These are phyloP conservation scores for Synodontis membranacea DNA, from an alignment of 2,113 vertebrate genomes.

Conservation along the genomic window DNA sequence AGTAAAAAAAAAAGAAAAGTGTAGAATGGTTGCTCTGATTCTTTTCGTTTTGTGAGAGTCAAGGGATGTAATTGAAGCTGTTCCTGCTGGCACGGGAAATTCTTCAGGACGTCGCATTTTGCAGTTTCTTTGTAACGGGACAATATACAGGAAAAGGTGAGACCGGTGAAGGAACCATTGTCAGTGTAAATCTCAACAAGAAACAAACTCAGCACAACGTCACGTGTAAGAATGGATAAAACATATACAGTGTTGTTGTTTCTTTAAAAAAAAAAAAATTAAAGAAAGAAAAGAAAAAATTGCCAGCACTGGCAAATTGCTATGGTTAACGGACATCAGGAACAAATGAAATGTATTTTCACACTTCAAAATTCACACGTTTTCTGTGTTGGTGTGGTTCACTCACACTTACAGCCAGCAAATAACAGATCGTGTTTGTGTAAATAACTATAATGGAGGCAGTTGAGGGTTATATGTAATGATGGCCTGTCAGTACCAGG, in stretches of 20 bases:
- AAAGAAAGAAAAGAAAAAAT: no score
- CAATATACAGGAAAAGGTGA: background rate
- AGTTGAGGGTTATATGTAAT: conserved; percentile 47
- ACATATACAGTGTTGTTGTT: background rate
- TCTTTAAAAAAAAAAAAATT: background rate
- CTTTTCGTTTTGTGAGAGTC: background rate
- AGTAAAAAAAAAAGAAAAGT: background rate
- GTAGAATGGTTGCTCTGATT: background rate
- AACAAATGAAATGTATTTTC: background rate
- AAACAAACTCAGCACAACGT: background rate
- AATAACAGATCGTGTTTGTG: conserved; percentile 24
- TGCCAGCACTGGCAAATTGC: background rate
- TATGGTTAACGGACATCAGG: background rate
- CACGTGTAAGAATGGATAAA: background rate
- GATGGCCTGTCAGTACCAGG: conserved; percentile 46
- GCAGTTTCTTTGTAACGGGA: background rate
- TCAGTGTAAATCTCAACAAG: background rate
- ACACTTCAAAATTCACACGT: background rate
- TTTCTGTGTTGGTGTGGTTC: background rate
- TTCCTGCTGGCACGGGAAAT: background rate
- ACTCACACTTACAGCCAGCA: conserved; percentile 12
- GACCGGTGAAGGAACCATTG: background rate
- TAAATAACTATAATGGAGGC: conserved; percentile 31
- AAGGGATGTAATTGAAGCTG: background rate
- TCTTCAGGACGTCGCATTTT: no score